Evolutionary conservation across 92 coral and sea anemone species (phyloP), one percentile per base, ranked within the genome.

Genomic region (Zoanthus solanderi): DNA sequence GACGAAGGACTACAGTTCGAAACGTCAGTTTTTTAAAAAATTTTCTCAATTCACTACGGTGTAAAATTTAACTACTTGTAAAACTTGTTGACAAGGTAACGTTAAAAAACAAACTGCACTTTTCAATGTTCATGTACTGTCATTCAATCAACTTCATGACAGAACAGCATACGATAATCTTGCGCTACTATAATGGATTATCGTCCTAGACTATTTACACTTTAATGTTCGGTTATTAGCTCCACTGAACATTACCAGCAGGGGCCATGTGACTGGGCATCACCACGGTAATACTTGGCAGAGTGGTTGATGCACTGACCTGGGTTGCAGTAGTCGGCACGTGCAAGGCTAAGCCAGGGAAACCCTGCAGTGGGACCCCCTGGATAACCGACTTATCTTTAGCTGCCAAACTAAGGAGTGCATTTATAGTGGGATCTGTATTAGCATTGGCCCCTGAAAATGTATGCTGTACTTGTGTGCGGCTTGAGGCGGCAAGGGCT

Each of bases 341-440:
- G 30, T 75, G 82, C 32, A 93, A 95, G 28, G 96, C 74, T 79
- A 92, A 88, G n/a, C 92, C 89, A 12, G 93, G 91, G 18, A 91
- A 91, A 32, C 89, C 89, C 94, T 92, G 90, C 63, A 87, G 88
- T 5, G 91, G 92, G 28, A 93, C 90, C 69, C 91, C 90, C 71
- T 89, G 93, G 14, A 91, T 87, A 86, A 87, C 90, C 30, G 88
- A 83, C 91, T 96, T 95, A 83, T 96, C 99, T 83, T 96, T 94
- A 32, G 95, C 96, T 14, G 98, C 92, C 63, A 96, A 84, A 87
- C 95, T 95, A 54, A 96, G 87, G 45, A 96, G 92, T 9, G 97
- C 98, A 92, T 97, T 95, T 87, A 97, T 97, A 32, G 99, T 97
- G 75, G 96, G 96, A 88, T 97, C 99, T 15, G 98, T 88, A n/a